Conservation (phyloP, 2,888 invertebrate genomes). For the Yponomeuta sedellus region DNA sequence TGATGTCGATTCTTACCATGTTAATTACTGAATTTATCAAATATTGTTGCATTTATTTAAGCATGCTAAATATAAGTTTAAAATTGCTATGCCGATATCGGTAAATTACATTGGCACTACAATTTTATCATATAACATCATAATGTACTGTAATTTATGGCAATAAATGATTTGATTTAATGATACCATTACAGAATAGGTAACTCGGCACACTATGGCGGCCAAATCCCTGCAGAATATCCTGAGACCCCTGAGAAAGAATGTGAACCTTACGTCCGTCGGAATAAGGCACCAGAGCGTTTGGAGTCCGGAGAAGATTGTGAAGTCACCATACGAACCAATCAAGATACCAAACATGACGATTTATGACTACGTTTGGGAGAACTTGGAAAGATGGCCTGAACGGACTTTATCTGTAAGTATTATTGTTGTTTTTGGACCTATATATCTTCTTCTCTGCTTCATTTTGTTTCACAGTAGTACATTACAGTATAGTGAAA, state of each 20-base stretch:
- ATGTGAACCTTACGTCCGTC: background rate
- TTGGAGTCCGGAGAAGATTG: constrained; percentile 52
- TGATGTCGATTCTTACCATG: too few relatives aligned
- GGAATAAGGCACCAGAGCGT: constrained; percentile 39
- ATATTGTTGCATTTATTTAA: too few relatives aligned
- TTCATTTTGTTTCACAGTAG: too few relatives aligned
- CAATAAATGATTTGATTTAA: too few relatives aligned
- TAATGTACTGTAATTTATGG: too few relatives aligned
- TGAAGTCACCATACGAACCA: constrained; percentile 70
- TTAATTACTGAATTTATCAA: too few relatives aligned
- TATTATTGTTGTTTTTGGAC: constrained; percentile 27
- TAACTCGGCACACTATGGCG: constrained; percentile 35
- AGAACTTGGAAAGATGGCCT: constrained; percentile 79
- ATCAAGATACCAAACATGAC: constrained; percentile 70
- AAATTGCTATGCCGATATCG: too few relatives aligned
- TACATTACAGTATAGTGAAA: too few relatives aligned
- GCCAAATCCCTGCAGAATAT: constrained; percentile 40
- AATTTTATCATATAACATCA: too few relatives aligned
- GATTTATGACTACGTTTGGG: constrained; percentile 79
- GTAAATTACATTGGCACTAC: too few relatives aligned
- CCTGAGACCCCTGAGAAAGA: constrained; percentile 33
- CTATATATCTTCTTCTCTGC: too few relatives aligned
- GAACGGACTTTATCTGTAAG: constrained; percentile 79
- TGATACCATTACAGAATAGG: constrained; percentile 37
- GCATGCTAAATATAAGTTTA: too few relatives aligned